Base-by-base conservation (phyloP, 2,797 vertebrate genomes). In the Muscicapa striata region DNA sequence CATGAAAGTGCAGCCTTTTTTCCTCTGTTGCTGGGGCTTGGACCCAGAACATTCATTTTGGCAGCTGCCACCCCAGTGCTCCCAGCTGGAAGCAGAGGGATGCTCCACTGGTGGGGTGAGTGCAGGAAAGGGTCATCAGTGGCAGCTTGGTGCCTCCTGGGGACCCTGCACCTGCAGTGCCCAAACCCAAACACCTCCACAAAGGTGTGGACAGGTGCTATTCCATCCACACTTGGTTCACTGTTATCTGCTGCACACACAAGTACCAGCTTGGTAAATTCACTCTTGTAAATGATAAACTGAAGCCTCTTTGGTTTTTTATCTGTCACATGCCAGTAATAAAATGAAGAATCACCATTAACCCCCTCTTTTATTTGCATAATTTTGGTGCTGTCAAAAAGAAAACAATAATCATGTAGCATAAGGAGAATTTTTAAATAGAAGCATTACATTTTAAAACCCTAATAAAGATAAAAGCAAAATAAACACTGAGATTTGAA, bases 391-490 rank as follows among this genome's bases (percentile, higher is more conserved):
- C 96, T 95, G 87, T 97, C 95, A 51, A 75, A 32, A 32, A 59
- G 51, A 51, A 91, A 87, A 89, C 61, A 86, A 93, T 46, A 72
- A 59, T 97, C 83, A 70, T 87, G 93, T 84, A 94, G 88, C 94
- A 96, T 89, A 97, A 96, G 94, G 96, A 97, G 96, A 97, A 96
- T 97, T 98, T 96, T 97, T 95, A 97, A 97, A 96, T 67, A 97
- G 97, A 96, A 96, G 76, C 96, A 78, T 96, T 93, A 87, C 69
- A 79, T 94, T 98, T 97, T 94, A 95, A 97, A 96, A 94, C 94
- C 83, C 73, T 88, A 95, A 96, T 96, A 96, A 97, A 95, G 90
- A 96, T 96, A 87, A 97, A 96, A 96, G 89, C 75, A 94, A 97
- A 97, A 97, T 95, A 97, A 97, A 97, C 73, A 79, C 68, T 76